Conservation (phyloP, 2,113 vertebrate species). For the Sitta europaea region DNA sequence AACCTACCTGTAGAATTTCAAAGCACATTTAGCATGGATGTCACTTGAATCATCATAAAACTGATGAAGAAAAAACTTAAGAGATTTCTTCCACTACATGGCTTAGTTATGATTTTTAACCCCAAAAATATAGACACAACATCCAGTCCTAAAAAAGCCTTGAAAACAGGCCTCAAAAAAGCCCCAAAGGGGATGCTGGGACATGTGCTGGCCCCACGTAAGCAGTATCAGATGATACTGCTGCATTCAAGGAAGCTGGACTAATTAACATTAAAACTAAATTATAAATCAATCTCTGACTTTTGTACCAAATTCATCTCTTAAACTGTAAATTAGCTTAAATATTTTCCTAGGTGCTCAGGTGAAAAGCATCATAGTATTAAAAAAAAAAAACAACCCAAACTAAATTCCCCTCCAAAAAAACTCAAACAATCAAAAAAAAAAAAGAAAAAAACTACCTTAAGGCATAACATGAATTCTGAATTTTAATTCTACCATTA, state of each 20-base stretch:
- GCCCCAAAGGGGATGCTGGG: not conserved
- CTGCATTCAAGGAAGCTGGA: not conserved
- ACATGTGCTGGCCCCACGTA: not conserved
- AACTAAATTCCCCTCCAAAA: rapidly evolving
- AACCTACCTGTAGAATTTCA: not conserved
- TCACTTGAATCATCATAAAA: not conserved
- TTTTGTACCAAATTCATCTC: not conserved
- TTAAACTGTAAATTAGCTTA: not conserved
- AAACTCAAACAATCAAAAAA: rapidly evolving
- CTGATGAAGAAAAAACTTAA: not conserved
- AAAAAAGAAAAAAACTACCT: not conserved
- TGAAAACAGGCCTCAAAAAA: not conserved
- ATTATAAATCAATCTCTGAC: not conserved
- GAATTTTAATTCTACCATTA: not conserved
- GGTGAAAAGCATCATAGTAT: not conserved
- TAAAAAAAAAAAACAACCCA: not conserved
- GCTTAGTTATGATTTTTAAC: not conserved
- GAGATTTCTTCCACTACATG: not conserved
- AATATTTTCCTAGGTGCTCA: not conserved
- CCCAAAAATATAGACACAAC: not conserved
- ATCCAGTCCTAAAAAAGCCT: not conserved
- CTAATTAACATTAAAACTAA: not conserved
- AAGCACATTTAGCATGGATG: not conserved
- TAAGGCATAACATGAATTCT: not conserved
- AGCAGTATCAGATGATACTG: not conserved